Percentiles rank a stretch among this genome's conserved stretches.
Conservation (phyloP, 2,888 invertebrate species). For the Fabriciana adippe region DNA sequence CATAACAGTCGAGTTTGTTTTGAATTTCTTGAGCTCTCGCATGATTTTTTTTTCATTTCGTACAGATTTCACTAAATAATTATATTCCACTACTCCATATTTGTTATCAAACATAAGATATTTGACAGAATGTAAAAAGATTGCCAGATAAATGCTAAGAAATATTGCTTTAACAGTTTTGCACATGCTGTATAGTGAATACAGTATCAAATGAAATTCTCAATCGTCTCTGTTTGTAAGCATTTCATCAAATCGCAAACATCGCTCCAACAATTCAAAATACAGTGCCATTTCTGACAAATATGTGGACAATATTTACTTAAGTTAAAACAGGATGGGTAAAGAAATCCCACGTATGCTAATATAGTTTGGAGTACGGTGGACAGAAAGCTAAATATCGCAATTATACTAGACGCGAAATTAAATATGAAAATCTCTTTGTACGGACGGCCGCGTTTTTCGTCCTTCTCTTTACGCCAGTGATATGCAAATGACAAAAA, state of each 20-base stretch:
- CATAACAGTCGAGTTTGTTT: slow-evolving; percentile 43
- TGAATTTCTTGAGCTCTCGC: slow-evolving; percentile 46
- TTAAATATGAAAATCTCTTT: slow-evolving; percentile 76
- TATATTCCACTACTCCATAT: slow-evolving; percentile 52
- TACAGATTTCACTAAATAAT: slow-evolving; percentile 49
- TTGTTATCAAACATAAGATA: slow-evolving; percentile 41
- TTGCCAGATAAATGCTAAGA: slow-evolving; percentile 48
- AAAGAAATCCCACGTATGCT: slow-evolving; percentile 51
- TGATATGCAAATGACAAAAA: slow-evolving; percentile 69
- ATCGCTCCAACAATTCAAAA: background rate
- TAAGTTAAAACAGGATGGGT: slow-evolving; percentile 9
- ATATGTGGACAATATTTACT: slow-evolving; percentile 16
- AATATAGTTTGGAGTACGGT: slow-evolving; percentile 51
- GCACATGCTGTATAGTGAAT: slow-evolving; percentile 50
- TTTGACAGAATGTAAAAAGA: slow-evolving; percentile 53
- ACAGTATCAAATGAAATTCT: slow-evolving; percentile 1
- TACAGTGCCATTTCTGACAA: background rate
- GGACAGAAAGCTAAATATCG: slow-evolving; percentile 58
- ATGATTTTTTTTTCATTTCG: slow-evolving; percentile 45
- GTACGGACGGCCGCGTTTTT: slow-evolving; percentile 50
- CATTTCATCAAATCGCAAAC: slow-evolving; percentile 10
- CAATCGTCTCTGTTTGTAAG: slow-evolving; percentile 14
- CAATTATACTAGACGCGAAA: slow-evolving; percentile 73
- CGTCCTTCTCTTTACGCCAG: slow-evolving; percentile 47
- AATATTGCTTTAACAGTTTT: slow-evolving; percentile 53